Evolutionary conservation across 2,888 invertebrate species (phyloP).

Genomic region (Pasiphila rectangulata): DNA sequence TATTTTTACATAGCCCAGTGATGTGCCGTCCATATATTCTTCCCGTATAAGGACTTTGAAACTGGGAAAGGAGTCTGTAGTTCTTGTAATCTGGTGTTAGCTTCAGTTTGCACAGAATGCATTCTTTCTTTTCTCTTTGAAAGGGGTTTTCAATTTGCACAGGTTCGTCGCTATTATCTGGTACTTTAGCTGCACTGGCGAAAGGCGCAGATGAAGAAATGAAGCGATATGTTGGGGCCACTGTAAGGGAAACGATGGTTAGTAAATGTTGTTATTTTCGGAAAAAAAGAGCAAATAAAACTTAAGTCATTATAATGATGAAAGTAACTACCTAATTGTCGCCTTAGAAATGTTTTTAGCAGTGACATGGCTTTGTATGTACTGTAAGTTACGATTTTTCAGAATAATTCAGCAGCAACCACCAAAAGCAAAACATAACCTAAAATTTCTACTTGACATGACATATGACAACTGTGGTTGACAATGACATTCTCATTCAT

Average conservation of each 20-base stretch:
- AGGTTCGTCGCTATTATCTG: conserved; percentile 62
- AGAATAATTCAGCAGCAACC: not conserved
- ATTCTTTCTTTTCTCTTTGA: conserved; percentile 84
- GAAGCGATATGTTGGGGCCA: conserved; percentile 42
- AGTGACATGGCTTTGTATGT: conserved; percentile 43
- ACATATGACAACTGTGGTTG: too few species aligned
- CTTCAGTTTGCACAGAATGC: conserved; percentile 90
- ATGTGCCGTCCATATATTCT: conserved; percentile 94
- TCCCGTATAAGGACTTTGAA: conserved; percentile 97
- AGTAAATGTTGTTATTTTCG: too few species aligned
- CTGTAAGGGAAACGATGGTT: conserved; percentile 42
- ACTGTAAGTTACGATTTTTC: not conserved
- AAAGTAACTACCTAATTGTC: conserved; percentile 47
- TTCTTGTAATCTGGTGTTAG: conserved; percentile 96
- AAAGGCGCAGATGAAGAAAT: conserved; percentile 40
- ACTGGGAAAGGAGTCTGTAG: conserved; percentile 93
- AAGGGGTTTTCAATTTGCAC: conserved; percentile 89
- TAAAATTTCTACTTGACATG: not conserved
- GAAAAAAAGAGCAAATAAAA: too few species aligned
- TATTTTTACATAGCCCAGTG: conserved; percentile 93
- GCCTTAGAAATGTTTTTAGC: conserved; percentile 45
- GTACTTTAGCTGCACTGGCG: conserved; percentile 12
- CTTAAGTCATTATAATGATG: too few species aligned
- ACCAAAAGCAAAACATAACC: conserved; percentile 3
- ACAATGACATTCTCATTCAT: not conserved